Conservation (phyloP, 2,797 vertebrate species). For the Coreius guichenoti region DNA sequence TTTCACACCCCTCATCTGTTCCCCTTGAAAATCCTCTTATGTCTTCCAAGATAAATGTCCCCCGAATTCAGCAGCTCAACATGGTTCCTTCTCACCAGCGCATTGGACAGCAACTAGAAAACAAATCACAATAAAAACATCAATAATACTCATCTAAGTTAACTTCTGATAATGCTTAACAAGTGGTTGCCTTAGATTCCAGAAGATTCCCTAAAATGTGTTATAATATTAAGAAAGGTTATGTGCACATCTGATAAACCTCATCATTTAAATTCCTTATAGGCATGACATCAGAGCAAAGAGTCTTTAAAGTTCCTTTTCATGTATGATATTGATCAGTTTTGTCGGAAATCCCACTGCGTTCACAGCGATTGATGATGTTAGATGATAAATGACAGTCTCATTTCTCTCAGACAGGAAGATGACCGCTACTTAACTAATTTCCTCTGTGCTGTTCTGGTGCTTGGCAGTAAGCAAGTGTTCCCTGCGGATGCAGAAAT, state of each 20-base stretch:
- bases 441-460: constrained; percentile 37
- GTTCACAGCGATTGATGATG: constrained; percentile 47
- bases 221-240: background rate
- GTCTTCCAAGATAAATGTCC: constrained; percentile 25
- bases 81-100: constrained; percentile 22
- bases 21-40: constrained; percentile 48
- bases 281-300: background rate
- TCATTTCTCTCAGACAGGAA: constrained; percentile 31
- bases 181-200: background rate
- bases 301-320: background rate
- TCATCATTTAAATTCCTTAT: background rate
- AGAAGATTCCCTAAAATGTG: background rate
- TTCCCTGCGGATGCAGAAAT: constrained; percentile 55
- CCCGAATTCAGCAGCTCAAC: constrained; percentile 31
- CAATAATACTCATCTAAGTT: constrained; percentile 61
- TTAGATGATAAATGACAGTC: constrained; percentile 48
- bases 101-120: constrained; percentile 45
- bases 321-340: constrained; percentile 47
- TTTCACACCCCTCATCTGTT: constrained; percentile 43
- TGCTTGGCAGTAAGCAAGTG: constrained; percentile 47
- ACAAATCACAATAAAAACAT: constrained; percentile 55
- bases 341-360: constrained; percentile 37
- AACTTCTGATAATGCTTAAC: constrained; percentile 35
- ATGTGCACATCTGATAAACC: background rate
- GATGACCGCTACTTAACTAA: constrained; percentile 29